Percentiles rank a stretch among this genome's conserved stretches.
Evolutionary conservation across 2,797 vertebrate species (phyloP).

Genomic region (Sebastes hubbsi): DNA sequence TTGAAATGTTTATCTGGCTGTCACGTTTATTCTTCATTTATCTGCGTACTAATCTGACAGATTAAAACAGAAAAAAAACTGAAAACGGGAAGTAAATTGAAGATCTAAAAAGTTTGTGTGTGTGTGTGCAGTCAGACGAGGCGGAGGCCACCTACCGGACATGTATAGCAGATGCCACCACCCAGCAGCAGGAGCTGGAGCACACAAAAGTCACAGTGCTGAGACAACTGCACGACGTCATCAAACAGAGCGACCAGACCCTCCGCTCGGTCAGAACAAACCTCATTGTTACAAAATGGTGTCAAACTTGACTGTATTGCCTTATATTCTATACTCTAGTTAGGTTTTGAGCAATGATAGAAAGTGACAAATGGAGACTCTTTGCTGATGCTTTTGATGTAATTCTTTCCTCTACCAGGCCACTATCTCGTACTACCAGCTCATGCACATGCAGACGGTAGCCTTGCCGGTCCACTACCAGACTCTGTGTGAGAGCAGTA

Average conservation of each 20-base stretch:
- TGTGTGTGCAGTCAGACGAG: slow-evolving; percentile 87
- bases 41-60: neutral
- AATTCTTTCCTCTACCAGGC: slow-evolving; percentile 76
- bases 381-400: neutral
- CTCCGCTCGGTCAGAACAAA: slow-evolving; percentile 89
- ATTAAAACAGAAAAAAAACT: neutral
- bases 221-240: slow-evolving; percentile 92
- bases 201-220: slow-evolving; percentile 94
- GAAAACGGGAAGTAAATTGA: neutral
- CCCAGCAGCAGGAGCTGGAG: slow-evolving; percentile 94
- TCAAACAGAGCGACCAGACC: slow-evolving; percentile 95
- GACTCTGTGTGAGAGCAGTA: slow-evolving; percentile 97
- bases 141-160: slow-evolving; percentile 96
- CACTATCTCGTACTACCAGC: slow-evolving; percentile 97
- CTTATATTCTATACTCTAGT: neutral
- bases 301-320: neutral
- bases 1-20: neutral
- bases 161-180: slow-evolving; percentile 91
- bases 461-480: slow-evolving; percentile 94
- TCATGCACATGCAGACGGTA: slow-evolving; percentile 96
- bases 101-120: neutral
- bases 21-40: neutral
- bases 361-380: neutral
- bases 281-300: neutral
- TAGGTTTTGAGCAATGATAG: neutral